A percentile compares a stretch with the other conserved stretches of the same genome.
Evolutionary conservation across 1,140 invertebrate species (phyloP).

Genomic region (Zaprionus camerounensis): DNA sequence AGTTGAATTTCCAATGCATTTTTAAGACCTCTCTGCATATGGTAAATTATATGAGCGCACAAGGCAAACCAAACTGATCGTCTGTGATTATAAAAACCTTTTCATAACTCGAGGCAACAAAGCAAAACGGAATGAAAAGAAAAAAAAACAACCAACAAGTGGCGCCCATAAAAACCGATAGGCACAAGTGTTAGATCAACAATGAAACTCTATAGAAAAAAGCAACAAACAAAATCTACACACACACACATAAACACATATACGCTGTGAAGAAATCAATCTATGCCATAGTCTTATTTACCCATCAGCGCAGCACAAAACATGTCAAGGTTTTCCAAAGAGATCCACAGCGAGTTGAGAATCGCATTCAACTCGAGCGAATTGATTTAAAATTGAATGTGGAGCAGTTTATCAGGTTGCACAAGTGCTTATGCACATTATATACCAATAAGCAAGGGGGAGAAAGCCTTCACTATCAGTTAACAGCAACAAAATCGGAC

Average conservation of each 20-base stretch:
- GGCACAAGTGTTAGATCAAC: slow-evolving; percentile 39
- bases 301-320: slow-evolving; percentile 26
- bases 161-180: slow-evolving; percentile 42
- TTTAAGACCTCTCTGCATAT: not conserved
- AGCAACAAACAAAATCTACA: slow-evolving; percentile 24
- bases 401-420: slow-evolving; percentile 20
- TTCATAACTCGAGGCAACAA: slow-evolving; percentile 28
- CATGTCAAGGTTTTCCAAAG: slow-evolving; percentile 48
- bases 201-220: slow-evolving; percentile 31
- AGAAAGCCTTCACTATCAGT: slow-evolving; percentile 32
- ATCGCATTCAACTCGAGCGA: slow-evolving; percentile 7
- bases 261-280: slow-evolving; percentile 31
- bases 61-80: slow-evolving; percentile 31
- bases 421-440: slow-evolving; percentile 3
- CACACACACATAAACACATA: not conserved
- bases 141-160: slow-evolving; percentile 28
- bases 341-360: slow-evolving; percentile 4
- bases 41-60: slow-evolving; percentile 5
- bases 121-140: not conserved
- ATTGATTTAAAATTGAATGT: slow-evolving; percentile 14
- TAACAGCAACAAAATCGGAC: not conserved
- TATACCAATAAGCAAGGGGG: slow-evolving; percentile 27
- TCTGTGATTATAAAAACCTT: slow-evolving; percentile 22
- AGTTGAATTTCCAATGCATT: slow-evolving; percentile 2
- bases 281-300: slow-evolving; percentile 5